These are phyloP conservation scores for Nyctibius grandis DNA, from an alignment of 2,797 vertebrate species.

Conservation along the genomic window DNA sequence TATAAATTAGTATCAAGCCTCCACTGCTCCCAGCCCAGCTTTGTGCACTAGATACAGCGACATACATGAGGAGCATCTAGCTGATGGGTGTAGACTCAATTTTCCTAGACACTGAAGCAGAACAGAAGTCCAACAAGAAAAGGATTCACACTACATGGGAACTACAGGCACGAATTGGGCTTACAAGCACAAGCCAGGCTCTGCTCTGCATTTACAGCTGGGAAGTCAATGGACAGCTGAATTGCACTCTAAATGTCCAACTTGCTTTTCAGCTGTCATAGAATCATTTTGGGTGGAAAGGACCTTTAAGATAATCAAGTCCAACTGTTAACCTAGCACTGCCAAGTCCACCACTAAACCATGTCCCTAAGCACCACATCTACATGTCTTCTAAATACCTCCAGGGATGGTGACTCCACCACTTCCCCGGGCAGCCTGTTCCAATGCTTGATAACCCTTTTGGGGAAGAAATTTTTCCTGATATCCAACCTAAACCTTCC, in stretches of 20 bases:
- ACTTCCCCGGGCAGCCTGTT: too few species aligned
- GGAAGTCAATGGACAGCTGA: neutral
- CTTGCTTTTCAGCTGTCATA: neutral
- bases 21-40: neutral
- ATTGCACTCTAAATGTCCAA: neutral
- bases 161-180: fast-evolving
- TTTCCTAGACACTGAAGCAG: neutral
- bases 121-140: neutral
- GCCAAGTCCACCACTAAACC: too few species aligned
- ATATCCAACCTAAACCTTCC: too few species aligned
- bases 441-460: too few species aligned
- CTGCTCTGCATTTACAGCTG: neutral
- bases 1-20: neutral
- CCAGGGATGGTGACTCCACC: too few species aligned
- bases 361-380: too few species aligned
- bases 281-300: too few species aligned
- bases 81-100: neutral
- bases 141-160: neutral
- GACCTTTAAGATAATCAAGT: too few species aligned
- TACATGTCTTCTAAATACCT: too few species aligned
- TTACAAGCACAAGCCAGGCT: neutral
- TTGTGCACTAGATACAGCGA: neutral
- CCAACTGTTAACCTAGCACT: too few species aligned
- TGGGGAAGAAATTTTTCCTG: too few species aligned
- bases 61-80: fast-evolving